Evolutionary conservation across 2,113 vertebrate species (phyloP), one percentile per base, ranked within the genome.

Genomic region (Naja naja): DNA sequence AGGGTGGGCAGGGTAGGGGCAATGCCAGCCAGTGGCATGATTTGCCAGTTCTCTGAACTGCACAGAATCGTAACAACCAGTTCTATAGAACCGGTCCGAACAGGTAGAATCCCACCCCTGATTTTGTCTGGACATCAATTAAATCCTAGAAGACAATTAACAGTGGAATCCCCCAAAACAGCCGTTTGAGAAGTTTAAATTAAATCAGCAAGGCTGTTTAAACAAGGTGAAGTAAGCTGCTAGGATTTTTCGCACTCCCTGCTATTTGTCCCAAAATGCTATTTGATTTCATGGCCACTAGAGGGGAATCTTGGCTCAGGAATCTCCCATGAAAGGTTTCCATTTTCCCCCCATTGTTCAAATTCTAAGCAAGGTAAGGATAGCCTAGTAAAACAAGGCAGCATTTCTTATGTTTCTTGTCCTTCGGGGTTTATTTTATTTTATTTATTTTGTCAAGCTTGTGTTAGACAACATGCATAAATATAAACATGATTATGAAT

Each of bases 301-400:
- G 97, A 96, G 97, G 97, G 97, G 95, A 92, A 91, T 94, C 96
- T 97, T 96, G 98, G 94, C 96, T 96, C 92, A 96, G 88, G 92
- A 93, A 97, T 96, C 90, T 20, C 54, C 53, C 3, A 25, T 0
- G 2, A 74, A 39, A 81, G 22, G 89, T 93, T 95, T 93, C 94
- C 97, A 4, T 20, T 22, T 55, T 55, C 2, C 1, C 6, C 52
- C 54, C 92, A 93, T 91, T 91, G 74, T 93, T 16, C 58, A 90
- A 91, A 91, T 96, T 94, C 96, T 96, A 96, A 96, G 94, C 95
- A 95, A 97, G 95, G 95, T 96, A 97, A 95, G 95, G 97, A 96
- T 95, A 95, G 94, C 25, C 89, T 89, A 91, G 95, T 96, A 96
- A 97, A 97, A 97, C 96, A 97, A 97, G 95, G 96, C 95, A 96